phyloP scores from a whole-genome alignment of 2,888 invertebrate species.

The Hermodice carunculata region DNA sequence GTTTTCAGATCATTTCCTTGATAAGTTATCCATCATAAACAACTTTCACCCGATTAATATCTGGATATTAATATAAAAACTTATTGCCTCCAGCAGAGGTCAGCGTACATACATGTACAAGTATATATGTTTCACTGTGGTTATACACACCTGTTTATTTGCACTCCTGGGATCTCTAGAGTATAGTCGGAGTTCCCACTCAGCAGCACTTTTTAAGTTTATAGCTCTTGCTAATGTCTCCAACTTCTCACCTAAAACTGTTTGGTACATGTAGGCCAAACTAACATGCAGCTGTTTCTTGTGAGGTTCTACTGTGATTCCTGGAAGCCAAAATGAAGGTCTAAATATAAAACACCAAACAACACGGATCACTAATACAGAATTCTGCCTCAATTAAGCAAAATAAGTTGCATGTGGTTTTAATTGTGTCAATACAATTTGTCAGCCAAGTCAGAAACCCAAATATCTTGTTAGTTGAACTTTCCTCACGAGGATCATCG shows the following conservation, averaged over 20 bases:
- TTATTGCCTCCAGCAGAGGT: neutral
- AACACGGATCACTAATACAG: no score
- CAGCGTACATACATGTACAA: neutral
- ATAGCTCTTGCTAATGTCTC: slow-evolving; percentile 82
- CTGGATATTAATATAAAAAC: no score
- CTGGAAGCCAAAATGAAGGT: slow-evolving; percentile 28
- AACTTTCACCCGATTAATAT: no score
- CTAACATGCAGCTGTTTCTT: slow-evolving; percentile 90
- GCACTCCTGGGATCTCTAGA: slow-evolving; percentile 78
- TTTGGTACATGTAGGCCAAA: slow-evolving; percentile 88
- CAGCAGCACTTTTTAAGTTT: slow-evolving; percentile 77
- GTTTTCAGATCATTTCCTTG: no score
- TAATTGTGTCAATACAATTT: no score
- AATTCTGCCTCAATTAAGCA: no score
- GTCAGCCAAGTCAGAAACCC: no score
- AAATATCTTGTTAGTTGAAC: no score
- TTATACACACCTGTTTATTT: slow-evolving; percentile 52
- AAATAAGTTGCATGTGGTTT: no score
- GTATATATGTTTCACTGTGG: no score
- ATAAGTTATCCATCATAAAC: no score
- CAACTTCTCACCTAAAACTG: slow-evolving; percentile 79
- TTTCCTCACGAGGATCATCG: no score
- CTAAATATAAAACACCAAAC: neutral
- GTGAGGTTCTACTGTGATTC: slow-evolving; percentile 76
- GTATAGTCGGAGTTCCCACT: slow-evolving; percentile 89